Base-by-base conservation (phyloP, 2,888 invertebrate genomes). In the Barypeithes pellucidus region DNA sequence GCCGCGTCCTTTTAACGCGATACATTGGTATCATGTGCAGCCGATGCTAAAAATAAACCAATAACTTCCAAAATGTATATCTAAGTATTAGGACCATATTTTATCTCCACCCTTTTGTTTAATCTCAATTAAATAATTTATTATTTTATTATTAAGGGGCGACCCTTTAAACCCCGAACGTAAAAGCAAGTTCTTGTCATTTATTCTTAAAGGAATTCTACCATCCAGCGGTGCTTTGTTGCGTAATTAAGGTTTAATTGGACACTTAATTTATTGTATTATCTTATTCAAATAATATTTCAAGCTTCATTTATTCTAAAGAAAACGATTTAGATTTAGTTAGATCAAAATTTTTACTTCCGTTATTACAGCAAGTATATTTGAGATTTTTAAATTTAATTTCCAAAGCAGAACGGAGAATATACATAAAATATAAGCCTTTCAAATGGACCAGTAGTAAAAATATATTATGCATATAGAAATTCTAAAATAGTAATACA, bases 121-220 rank as follows among this genome's bases (percentile, higher is more conserved):
- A 57, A 33, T 33, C 54, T 33, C 29, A 57, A 57, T 57, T 57
- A 33, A 33, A 33, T 57, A 57, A 57, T 33, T 57, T 57, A 33
- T 57, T 12, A 50, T 50, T 50, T 22, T 24, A 18, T 57, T 33
- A 57, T n/a, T 24, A 33, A 33, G 33, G 54, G 33, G 3, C 54
- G 54, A 57, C 54, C 54, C 54, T 57, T 57, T 24, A 57, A 29
- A 33, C 24, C 54, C 36, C 16, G 54, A 33, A 33, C 36, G 54
- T 33, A 57, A 57, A 57, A 33, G 54, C 54, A 33, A 43, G 54
- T 33, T 33, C 54, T 57, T 57, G 54, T 57, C 33, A 33, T 57
- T 57, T 57, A 57, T 57, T 57, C 54, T 57, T 57, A n/a, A 57
- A 57, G 33, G 54, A 33, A 57, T 57, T 57, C 33, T 11, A 57